phyloP scores from a whole-genome alignment of 1,140 invertebrate genomes.

The Rhopalosiphum maidis region DNA sequence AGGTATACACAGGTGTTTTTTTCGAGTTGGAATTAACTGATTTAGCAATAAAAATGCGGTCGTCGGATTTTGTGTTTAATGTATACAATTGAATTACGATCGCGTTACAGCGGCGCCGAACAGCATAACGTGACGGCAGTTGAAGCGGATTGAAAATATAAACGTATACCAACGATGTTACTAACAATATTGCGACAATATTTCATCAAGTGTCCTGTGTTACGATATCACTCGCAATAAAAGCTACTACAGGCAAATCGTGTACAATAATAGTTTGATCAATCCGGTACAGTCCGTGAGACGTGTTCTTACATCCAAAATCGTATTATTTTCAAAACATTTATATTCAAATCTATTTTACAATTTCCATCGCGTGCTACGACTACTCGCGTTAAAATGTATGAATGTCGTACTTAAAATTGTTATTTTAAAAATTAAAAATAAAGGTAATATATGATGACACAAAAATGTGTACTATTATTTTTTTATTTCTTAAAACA shows the following conservation, averaged over 20 bases:
- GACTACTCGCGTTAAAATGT: neutral
- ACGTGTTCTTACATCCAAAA: conserved; percentile 14
- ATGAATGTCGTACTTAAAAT: neutral
- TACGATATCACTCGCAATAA: neutral
- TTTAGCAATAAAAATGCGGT: neutral
- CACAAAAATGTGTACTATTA: too few species aligned
- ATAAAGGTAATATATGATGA: neutral
- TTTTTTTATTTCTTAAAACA: neutral
- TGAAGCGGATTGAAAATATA: neutral
- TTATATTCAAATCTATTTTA: neutral
- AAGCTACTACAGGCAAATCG: neutral
- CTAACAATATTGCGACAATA: neutral
- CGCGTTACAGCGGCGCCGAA: neutral
- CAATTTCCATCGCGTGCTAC: neutral
- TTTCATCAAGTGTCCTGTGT: conserved; percentile 6
- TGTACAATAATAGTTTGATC: conserved; percentile 2
- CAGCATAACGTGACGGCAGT: neutral
- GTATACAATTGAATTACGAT: neutral
- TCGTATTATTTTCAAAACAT: conserved; percentile 8
- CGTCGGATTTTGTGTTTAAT: neutral
- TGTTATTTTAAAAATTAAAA: neutral
- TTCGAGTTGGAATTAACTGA: neutral
- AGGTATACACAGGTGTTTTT: neutral
- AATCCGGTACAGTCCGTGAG: neutral
- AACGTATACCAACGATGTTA: neutral